phyloP scores from a whole-genome alignment of 2,113 vertebrate genomes.

The Tragelaphus imberbis region DNA sequence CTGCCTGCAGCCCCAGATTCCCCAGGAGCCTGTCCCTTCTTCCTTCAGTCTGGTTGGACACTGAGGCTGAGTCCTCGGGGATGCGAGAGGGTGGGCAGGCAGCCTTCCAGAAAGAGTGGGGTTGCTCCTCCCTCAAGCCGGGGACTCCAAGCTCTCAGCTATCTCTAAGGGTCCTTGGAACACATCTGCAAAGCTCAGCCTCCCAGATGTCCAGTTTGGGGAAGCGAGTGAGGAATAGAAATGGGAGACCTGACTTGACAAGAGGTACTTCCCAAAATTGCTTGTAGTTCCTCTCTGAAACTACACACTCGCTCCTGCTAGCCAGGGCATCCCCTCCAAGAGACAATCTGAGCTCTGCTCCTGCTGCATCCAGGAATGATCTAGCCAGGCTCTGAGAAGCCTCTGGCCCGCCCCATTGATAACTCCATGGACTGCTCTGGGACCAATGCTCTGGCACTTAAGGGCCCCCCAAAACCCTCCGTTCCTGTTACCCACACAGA shows the following conservation, averaged over 20 bases:
- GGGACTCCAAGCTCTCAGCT: no score
- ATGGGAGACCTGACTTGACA: fast-evolving
- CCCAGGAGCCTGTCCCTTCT: fast-evolving
- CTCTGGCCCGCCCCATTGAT: fast-evolving
- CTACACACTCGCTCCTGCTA: fast-evolving
- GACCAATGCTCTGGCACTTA: fast-evolving
- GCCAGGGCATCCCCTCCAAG: fast-evolving
- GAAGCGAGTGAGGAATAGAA: neutral
- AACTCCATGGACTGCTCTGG: fast-evolving
- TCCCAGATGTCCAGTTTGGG: neutral
- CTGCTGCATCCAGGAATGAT: neutral
- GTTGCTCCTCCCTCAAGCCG: neutral
- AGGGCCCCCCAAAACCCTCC: fast-evolving
- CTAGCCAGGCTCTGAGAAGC: neutral
- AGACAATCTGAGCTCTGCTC: fast-evolving
- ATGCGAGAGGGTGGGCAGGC: fast-evolving
- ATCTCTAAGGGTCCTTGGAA: neutral
- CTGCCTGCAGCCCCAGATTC: neutral
- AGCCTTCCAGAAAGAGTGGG: neutral
- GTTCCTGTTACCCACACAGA: fast-evolving
- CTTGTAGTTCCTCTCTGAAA: no score
- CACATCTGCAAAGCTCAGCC: no score
- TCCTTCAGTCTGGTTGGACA: neutral
- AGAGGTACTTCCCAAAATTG: neutral
- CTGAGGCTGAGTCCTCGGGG: neutral